Base-by-base conservation (phyloP, 30 jellyfish, hydroid and myxozoan species). In the Calvadosia cruxmelitensis region DNA sequence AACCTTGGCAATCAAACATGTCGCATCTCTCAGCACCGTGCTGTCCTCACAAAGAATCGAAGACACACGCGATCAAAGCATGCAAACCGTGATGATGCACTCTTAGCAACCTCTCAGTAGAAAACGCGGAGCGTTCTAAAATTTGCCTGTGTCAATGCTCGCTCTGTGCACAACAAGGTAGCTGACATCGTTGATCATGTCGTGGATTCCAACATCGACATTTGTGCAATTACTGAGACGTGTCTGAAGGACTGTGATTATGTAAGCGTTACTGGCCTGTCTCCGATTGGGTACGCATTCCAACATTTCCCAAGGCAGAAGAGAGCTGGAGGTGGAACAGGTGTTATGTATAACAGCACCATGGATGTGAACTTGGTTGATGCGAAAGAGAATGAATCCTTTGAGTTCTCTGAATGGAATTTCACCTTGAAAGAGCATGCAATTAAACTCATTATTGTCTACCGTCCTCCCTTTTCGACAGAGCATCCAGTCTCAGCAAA, bases 361-460 rank as follows among this genome's bases (percentile, higher is more conserved):
- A 64, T 1, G 5, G 76, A 66, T 53, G 57, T 71, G 31, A 67
- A 52, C 49, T 27, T 30, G 49, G 32, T 52, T 66, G 42, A 67
- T 49, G 75, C 49, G 1, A 66, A 66, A 12, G 72, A 71, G 15
- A 23, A 28, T 27, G 31, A 31, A 52, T 71, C 81, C 25, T 71
- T 71, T 71, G 81, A 71, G 27, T 49, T 49, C 76, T 71, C 81
- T 15, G 81, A 71, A 71, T 71, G 49, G 49, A 49, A 66, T 52
- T 32, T 71, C 52, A 27, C 42, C 25, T 52, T 32, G n/a, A 32
- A 49, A 0, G 49, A 69, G 34, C 75, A 66, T 71, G 20, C 31
- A n/a, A 23, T 49, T 42, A 49, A 36, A 26, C 81, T 71, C 66
- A 31, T 20, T 28, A 76, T 49, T 25, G 52, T 52, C 10, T 71